Base-by-base conservation (phyloP, 2,888 invertebrate species). In the Papilio elwesi region DNA sequence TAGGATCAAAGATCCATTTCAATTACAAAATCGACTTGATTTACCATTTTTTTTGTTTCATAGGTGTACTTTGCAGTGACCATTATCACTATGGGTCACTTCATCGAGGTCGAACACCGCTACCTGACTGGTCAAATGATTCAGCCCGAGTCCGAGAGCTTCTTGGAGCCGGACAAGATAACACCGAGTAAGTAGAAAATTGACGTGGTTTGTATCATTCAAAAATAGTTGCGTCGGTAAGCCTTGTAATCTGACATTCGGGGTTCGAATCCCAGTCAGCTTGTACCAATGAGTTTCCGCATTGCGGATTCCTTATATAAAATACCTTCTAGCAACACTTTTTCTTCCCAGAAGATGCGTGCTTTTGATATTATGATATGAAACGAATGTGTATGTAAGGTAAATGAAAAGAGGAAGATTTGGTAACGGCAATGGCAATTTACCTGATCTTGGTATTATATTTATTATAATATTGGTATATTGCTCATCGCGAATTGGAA, bases 21-120 rank as follows among this genome's bases (percentile, higher is more conserved):
- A 43, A 43, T 43, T 43, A 26, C 26, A 43, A 43, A 43, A 43
- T 43, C 6, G 43, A 9, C 43, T 43, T 43, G 43, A 43, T 43
- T 63, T 62, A 71, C 68, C 71, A 66, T 77, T 77, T 75, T 75
- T 82, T 83, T n/a, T 94, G 43, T 2, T 62, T 13, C 10, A 43
- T 43, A 97, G 97, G 87, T 95, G 57, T 97, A 97, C 86, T 97
- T 96, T 87, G 88, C 94, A 4, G 85, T 96, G 79, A 95, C 95
- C 38, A 95, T 95, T 67, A 89, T 95, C 47, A 95, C 95, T 51
- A 95, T 96, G 88, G 94, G 95, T 0, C 94, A 94, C 77, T 94
- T 96, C 80, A 91, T 97, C 51, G 94, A 95, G 74, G 95, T 95
- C 80, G 97, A 97, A 80, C 94, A 95, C 72, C 92, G 95, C 57